Evolutionary conservation across 2,888 invertebrate genomes (phyloP).

Genomic region (Leptinotarsa rubiginosa): DNA sequence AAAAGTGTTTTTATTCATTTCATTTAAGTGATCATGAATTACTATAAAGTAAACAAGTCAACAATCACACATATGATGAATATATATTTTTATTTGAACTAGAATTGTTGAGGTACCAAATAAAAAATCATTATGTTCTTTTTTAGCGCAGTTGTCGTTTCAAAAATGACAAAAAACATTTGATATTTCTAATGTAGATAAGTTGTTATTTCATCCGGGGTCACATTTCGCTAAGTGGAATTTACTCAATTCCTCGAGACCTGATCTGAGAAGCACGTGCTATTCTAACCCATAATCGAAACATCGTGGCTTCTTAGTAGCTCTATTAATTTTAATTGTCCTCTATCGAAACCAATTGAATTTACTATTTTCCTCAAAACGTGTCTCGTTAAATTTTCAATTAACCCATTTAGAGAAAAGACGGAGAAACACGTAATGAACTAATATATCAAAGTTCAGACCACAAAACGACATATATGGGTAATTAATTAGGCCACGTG

Average conservation of each 20-base stretch:
- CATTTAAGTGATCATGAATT: no score
- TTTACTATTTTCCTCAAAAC: constrained; percentile 30
- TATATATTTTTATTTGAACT: no score
- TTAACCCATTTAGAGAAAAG: constrained; percentile 30
- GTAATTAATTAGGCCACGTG: neutral
- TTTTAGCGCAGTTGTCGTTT: no score
- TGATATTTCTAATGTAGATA: no score
- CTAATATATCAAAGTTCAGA: constrained; percentile 20
- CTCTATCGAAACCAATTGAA: constrained; percentile 33
- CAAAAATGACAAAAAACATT: no score
- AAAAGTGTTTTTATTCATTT: no score
- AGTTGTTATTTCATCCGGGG: neutral
- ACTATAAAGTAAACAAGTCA: no score
- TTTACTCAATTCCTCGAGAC: constrained; percentile 44
- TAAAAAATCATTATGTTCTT: no score
- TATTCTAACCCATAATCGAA: constrained; percentile 35
- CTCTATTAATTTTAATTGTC: constrained; percentile 36
- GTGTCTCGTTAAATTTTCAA: constrained; percentile 38
- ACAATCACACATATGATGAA: no score
- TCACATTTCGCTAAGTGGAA: constrained; percentile 31
- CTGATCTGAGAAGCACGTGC: constrained; percentile 40
- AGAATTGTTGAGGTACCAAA: no score
- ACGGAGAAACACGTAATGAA: constrained; percentile 13
- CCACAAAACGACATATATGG: constrained; percentile 2
- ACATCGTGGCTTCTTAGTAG: constrained; percentile 37